Evolutionary conservation across 92 coral and sea anemone species (phyloP), one percentile per base, ranked within the genome.

Genomic region (Umimayanthus chanpuru): DNA sequence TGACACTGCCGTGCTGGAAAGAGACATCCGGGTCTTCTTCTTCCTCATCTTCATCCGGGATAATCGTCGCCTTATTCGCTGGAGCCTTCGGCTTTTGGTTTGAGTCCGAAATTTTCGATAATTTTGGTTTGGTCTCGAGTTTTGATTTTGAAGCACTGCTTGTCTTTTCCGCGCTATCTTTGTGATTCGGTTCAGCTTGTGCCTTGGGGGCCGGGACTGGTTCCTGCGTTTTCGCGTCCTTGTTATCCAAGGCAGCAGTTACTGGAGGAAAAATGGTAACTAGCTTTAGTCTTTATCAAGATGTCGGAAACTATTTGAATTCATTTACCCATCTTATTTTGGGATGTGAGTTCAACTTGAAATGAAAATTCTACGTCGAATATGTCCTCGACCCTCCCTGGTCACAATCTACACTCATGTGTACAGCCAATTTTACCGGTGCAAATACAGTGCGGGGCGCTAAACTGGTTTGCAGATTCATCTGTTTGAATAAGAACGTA

Each of bases 1-100:
- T 93, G 39, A 95, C 88, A 79, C 99, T 97, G 28, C 99, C 99
- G 20, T 91, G 96, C 68, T 95, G 99, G 90, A 91, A 97, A 26
- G 94, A 85, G 11, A 85, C 86, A 68, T 91, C 93, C 28, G 92
- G 78, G 85, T 90, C 96, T 79, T 90, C 94, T 9, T 88, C 85
- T 28, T 55, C 89, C 26, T 65, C 80, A 21, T n/a, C 67, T 56
- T 79, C 88, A 88, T 9, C 72, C 38, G 84, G 65, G 76, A 78
- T 41, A 64, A 80, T 38, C 65, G 58, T 83, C 20, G 85, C 85
- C 56, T 81, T 39, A 9, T 39, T 81, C 10, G 28, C 20, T 66
- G 26, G 2, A n/a, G 50, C 23, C 89, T 32, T 88, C 73, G 88
- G 86, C 81, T 82, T 43, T 47, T 6, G 26, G 44, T 23, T 66